Base-by-base conservation (phyloP, 2,797 vertebrate genomes). In the Lophotriccus pileatus region DNA sequence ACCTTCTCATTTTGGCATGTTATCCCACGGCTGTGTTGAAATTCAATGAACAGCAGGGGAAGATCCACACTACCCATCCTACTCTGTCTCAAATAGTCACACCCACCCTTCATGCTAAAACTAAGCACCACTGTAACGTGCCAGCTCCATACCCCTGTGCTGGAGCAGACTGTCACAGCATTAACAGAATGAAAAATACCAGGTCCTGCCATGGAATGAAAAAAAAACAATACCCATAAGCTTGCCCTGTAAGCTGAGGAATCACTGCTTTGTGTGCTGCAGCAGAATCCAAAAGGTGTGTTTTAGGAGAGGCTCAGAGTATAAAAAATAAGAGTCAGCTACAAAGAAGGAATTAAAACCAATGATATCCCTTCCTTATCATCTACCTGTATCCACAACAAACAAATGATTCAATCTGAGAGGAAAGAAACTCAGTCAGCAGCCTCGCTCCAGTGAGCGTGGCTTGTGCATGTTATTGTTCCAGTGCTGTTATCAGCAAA, bases 321-420 rank as follows among this genome's bases (percentile, higher is more conserved):
- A 43, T 55, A 93, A 84, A 84, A 50, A 39, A 63, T 83, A 64
- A 8, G 69, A 87, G 18, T 58, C 67, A 82, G 27, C 14, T 34
- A 34, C 28, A 47, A 44, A 36, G 52, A 80, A 87, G 64, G 70
- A 69, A 81, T 69, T 23, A 80, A 90, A 90, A 76, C 84, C 69
- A 96, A 8, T 55, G 15, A 96, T 94, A 87, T 27, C 92, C 77
- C 37, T 34, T 64, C 78, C 89, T 97, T 95, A 96, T 97, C 95
- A n/a, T 47, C 30, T 76, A 70, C 69, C 44, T 92, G 58, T 82
- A 94, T 95, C 93, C 97, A 96, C 80, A 97, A 94, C 68, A 89
- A 98, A 98, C 93, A 95, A 97, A 97, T 87, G 87, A 98, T 85
- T 91, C 95, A 83, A 84, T 98, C 97, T 96, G 64, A 97, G 97